phyloP scores from a whole-genome alignment of 2,113 vertebrate genomes.

The Caranx ignobilis region DNA sequence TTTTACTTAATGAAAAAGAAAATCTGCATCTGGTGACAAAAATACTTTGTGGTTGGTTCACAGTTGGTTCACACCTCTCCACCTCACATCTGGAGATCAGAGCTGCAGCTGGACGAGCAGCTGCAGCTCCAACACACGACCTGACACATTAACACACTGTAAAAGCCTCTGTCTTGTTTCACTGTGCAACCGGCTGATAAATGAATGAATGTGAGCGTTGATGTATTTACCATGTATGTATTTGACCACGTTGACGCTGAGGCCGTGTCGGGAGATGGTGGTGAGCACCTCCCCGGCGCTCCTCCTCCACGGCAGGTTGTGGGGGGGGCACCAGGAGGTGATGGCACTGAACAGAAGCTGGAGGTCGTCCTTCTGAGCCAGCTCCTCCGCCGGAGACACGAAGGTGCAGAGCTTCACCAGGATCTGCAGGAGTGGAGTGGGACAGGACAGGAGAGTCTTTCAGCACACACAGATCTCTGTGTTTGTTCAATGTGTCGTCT shows the following conservation, averaged over 20 bases:
- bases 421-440: conserved; percentile 84
- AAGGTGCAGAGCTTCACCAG: conserved; percentile 97
- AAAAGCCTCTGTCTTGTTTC: too few relatives aligned
- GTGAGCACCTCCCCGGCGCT: conserved; percentile 98
- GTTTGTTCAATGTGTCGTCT: not conserved
- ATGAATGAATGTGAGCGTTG: fast-evolving
- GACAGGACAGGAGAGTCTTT: not conserved
- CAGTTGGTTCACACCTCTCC: too few relatives aligned
- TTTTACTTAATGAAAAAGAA: too few relatives aligned
- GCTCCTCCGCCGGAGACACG: conserved; percentile 96
- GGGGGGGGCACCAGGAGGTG: conserved; percentile 99
- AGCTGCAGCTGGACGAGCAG: too few relatives aligned
- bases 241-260: conserved; percentile 98
- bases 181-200: too few relatives aligned
- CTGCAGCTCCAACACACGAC: too few relatives aligned
- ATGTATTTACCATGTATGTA: conserved; percentile 92
- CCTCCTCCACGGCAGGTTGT: conserved; percentile 98
- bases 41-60: too few relatives aligned
- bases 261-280: conserved; percentile 97
- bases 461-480: not conserved
- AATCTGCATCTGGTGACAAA: too few relatives aligned
- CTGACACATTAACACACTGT: too few relatives aligned
- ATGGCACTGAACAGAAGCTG: conserved; percentile 99
- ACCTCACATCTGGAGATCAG: too few relatives aligned
- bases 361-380: conserved; percentile 98